A percentile compares a stretch with the other conserved stretches of the same genome.
Conservation (phyloP, 2,888 invertebrate genomes). For the Acrocyrtus sp. region DNA sequence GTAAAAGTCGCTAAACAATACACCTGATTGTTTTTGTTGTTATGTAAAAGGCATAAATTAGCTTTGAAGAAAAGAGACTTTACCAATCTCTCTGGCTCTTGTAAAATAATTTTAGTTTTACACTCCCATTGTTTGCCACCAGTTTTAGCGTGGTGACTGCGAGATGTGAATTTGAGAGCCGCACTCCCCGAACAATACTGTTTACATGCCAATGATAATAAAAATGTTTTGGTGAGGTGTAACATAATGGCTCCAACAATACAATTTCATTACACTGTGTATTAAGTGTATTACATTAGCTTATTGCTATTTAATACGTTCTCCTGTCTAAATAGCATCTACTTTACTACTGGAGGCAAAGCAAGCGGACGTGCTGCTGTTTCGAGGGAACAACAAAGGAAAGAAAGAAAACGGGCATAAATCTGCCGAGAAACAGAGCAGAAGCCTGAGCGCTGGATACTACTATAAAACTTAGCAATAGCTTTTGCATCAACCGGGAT, state of each 20-base stretch:
- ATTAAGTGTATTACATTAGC: too few relatives aligned
- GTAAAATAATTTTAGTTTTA: slow-evolving; percentile 10
- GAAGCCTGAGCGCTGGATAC: slow-evolving; percentile 26
- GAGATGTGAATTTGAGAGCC: slow-evolving; percentile 7
- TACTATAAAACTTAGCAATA: background rate
- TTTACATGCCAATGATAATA: background rate
- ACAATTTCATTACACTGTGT: background rate
- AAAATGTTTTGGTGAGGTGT: background rate
- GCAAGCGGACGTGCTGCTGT: background rate
- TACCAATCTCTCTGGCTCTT: background rate
- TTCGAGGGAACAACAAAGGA: slow-evolving; percentile 17
- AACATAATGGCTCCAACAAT: background rate
- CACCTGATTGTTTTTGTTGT: slow-evolving; percentile 31
- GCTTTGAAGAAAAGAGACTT: slow-evolving; percentile 6
- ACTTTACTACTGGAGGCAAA: background rate
- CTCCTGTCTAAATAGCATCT: background rate
- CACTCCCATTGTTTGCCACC: slow-evolving; percentile 12
- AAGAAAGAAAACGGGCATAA: slow-evolving; percentile 38
- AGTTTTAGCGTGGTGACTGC: background rate
- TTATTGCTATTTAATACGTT: background rate
- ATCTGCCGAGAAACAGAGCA: slow-evolving; percentile 46
- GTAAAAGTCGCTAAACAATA: slow-evolving; percentile 23
- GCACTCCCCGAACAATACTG: too few relatives aligned
- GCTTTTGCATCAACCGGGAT: too few relatives aligned
- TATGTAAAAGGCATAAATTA: background rate